A percentile compares a stretch with the other conserved stretches of the same genome.
These are phyloP conservation scores for Serranus cabrilla DNA, from an alignment of 2,797 vertebrate genomes.

Conservation along the genomic window DNA sequence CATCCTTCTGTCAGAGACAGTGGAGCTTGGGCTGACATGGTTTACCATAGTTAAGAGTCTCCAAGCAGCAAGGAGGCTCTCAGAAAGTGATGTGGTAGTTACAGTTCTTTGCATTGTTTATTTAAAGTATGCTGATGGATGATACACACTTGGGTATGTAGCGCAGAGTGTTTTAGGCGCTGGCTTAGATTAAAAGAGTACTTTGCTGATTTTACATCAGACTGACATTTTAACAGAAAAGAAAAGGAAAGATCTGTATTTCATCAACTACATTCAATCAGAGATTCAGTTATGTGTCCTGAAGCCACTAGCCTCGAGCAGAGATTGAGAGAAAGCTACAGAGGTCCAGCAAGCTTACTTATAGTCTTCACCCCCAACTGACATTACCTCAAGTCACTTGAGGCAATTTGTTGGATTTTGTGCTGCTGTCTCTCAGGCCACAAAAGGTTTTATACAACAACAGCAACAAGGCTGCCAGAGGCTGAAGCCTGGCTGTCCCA, in stretches of 20 bases:
- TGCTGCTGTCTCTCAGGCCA: background rate
- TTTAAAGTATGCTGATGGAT: no score
- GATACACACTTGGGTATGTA: no score
- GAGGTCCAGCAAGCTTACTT: background rate
- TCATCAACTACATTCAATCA: background rate
- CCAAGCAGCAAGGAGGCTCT: no score
- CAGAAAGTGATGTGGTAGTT: no score
- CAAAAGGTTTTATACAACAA: background rate
- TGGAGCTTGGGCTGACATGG: no score
- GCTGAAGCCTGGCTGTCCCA: background rate
- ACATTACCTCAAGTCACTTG: background rate
- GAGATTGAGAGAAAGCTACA: background rate
- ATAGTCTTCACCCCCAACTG: no score
- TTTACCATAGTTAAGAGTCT: no score
- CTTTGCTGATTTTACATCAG: background rate
- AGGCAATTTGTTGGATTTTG: background rate
- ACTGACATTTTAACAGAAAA: background rate
- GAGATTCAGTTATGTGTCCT: background rate
- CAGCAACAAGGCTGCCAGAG: background rate
- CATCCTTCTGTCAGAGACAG: no score
- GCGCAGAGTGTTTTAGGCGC: no score
- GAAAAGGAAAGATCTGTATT: background rate
- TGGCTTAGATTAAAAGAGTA: background rate
- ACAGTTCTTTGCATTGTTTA: no score
- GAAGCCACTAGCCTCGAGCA: background rate